Conservation (phyloP, 2,797 vertebrate species). For the Natrix natrix region DNA sequence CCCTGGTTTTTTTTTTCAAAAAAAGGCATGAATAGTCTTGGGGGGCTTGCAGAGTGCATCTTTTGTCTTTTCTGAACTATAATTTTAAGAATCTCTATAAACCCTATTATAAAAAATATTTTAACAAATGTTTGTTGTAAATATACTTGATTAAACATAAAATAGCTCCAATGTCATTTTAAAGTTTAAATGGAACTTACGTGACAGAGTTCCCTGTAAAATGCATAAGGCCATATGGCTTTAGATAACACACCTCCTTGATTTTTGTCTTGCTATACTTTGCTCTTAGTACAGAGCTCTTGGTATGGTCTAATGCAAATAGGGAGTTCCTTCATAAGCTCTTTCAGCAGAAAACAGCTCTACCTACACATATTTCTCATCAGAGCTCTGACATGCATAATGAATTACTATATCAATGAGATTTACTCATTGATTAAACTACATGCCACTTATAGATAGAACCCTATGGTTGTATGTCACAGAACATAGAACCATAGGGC, state of each 20-base stretch:
- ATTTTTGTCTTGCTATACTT: constrained; percentile 12
- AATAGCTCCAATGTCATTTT: constrained; percentile 17
- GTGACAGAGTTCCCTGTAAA: constrained; percentile 25
- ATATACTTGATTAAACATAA: constrained; percentile 20
- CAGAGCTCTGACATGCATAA: neutral
- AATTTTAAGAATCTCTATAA: neutral
- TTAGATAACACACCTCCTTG: neutral
- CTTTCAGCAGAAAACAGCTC: neutral
- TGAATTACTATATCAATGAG: neutral
- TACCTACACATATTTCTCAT: neutral
- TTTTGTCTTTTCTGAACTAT: neutral
- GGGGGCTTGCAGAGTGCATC: too few species aligned
- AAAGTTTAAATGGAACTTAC: constrained; percentile 9
- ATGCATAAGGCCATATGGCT: constrained; percentile 13
- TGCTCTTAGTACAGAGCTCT: neutral
- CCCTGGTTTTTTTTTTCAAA: too few species aligned
- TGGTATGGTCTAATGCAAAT: neutral
- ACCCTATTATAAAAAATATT: constrained; percentile 19
- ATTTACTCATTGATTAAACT: neutral
- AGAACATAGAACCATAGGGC: neutral
- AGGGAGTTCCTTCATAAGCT: neutral
- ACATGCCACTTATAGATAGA: too few species aligned
- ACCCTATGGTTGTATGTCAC: neutral
- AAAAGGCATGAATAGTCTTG: too few species aligned
- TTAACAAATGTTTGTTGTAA: constrained; percentile 19